Conservation (phyloP, 2,797 vertebrate species). For the Manis crassicaudata region DNA sequence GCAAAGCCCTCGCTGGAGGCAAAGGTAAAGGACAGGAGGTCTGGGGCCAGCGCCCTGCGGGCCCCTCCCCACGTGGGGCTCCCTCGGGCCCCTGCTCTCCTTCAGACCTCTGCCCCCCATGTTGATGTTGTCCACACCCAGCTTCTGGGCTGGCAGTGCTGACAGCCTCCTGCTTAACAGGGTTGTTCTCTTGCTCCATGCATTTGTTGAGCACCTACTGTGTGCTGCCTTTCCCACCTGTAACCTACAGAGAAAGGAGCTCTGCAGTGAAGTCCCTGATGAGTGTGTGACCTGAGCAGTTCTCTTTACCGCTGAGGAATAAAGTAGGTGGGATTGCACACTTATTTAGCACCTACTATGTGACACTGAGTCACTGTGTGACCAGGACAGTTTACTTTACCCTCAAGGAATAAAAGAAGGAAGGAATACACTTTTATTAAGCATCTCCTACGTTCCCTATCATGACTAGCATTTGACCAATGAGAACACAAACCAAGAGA, state of each 20-base stretch:
- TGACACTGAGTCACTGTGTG: not conserved
- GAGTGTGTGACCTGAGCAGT: not conserved
- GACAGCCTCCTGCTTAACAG: not conserved
- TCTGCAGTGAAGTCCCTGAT: not conserved
- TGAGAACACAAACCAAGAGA: not conserved
- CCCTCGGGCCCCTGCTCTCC: not conserved
- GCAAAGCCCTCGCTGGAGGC: not conserved
- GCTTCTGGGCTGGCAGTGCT: not conserved
- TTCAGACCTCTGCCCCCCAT: not conserved
- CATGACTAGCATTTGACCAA: not conserved
- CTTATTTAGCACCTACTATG: not conserved
- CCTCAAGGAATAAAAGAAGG: not conserved
- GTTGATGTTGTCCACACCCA: not conserved
- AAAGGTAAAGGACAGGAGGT: slow-evolving; percentile 50
- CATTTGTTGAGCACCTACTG: not conserved
- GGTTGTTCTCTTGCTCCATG: not conserved
- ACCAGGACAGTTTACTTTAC: not conserved
- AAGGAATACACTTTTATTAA: not conserved
- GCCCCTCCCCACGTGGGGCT: not conserved
- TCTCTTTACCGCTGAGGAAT: not conserved
- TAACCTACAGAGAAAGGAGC: not conserved
- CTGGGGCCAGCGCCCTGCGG: not conserved
- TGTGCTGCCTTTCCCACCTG: not conserved
- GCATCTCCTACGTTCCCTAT: not conserved
- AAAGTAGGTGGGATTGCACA: not conserved